Base-by-base conservation (phyloP, 2,888 invertebrate species). In the Aplocera efformata region DNA sequence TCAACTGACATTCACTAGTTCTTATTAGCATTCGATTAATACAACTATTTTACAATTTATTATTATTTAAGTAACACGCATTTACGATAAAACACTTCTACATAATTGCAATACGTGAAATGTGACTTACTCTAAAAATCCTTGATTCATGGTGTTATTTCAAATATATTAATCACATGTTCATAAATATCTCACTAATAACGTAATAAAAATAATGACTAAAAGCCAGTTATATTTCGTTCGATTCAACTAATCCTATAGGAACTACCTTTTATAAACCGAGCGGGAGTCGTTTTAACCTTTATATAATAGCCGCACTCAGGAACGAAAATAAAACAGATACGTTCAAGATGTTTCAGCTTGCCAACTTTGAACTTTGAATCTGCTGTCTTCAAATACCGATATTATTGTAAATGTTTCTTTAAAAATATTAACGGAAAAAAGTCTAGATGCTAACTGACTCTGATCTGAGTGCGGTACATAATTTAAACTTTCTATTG, bases 201-300 rank as follows among this genome's bases (percentile, higher is more conserved):
- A 17, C 13, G 13, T 17, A 17, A 32, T 23, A 17, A 23, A 32
- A 30, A 10, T 5, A 3, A 10, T 36, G 3, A 22, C 13, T 30
- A 13, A 32, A 28, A 28, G 7, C 7, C n/a, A 3, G 8, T 37
- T n/a, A 43, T 33, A 43, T 37, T 11, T 20, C 1, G 11, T 28
- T 32, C 10, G 10, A 17, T 9, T 32, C 6, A 26, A 30, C 22
- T 10, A 38, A 27, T 28, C 30, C 33, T 38, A 42, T 23, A 44
- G 27, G 31, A 39, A 24, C 32, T 32, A 10, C 11, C 31, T 20
- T 7, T n/a, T 28, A 32, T 21, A 20, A 30, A n/a, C n/a, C n/a
- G n/a, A n/a, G n/a, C n/a, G n/a, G n/a, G n/a, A n/a, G n/a, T n/a
- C n/a, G n/a, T 25, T 6, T 3, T 5, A 10, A 34, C 10, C 7